Percentiles rank a stretch among this genome's conserved stretches.
Conservation (phyloP, 1,140 invertebrate species). For the Leptinotarsa defecta region DNA sequence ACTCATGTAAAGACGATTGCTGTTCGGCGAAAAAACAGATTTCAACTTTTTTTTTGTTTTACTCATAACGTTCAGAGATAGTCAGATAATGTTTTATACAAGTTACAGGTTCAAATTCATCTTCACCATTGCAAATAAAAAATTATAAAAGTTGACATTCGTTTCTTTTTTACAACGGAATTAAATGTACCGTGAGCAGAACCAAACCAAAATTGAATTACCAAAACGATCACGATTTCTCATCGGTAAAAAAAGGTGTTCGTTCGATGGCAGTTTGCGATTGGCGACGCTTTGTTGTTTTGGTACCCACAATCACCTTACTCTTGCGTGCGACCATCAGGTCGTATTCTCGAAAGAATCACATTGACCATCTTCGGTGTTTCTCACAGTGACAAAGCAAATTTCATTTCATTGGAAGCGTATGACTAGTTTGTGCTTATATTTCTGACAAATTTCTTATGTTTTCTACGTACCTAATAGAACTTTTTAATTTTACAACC, state of each 20-base stretch:
- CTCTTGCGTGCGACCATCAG: slow-evolving; percentile 30
- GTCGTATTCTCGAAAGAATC: slow-evolving; percentile 25
- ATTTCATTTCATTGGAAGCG: neutral
- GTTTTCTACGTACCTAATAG: no score
- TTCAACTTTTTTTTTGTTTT: no score
- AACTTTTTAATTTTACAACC: no score
- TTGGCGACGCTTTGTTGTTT: slow-evolving; percentile 33
- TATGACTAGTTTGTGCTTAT: neutral
- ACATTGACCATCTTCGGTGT: slow-evolving; percentile 17
- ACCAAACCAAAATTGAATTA: slow-evolving; percentile 11
- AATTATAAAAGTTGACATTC: no score
- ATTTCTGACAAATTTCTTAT: no score
- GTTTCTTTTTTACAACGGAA: no score
- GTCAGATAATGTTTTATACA: no score
- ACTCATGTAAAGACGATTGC: no score
- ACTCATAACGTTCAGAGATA: no score
- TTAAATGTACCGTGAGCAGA: neutral
- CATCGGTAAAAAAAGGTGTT: slow-evolving; percentile 27
- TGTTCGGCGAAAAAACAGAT: no score
- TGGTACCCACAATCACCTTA: slow-evolving; percentile 28
- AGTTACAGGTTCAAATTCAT: no score
- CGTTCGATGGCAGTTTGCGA: slow-evolving; percentile 29
- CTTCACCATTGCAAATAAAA: no score
- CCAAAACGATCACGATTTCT: slow-evolving; percentile 10
- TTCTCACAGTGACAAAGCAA: slow-evolving; percentile 29